Evolutionary conservation across 2,797 vertebrate species (phyloP).

Genomic region (Centropyge bicolor): DNA sequence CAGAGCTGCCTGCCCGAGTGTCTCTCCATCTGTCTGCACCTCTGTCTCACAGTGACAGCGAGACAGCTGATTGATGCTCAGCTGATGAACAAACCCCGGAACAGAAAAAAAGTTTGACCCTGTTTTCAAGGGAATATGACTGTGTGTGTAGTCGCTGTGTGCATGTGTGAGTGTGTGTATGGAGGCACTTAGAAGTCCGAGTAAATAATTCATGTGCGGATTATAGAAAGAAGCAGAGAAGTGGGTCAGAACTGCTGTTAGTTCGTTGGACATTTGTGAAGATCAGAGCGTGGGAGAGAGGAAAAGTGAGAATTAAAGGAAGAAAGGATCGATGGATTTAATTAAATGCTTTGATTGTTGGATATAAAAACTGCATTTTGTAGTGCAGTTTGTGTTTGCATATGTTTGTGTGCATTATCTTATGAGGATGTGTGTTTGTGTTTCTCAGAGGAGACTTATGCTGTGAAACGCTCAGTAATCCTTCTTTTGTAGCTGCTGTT

Average conservation of each 20-base stretch:
- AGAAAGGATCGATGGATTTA: background rate
- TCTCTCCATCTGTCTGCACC: slow-evolving; percentile 33
- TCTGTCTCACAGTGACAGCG: slow-evolving; percentile 25
- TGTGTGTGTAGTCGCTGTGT: slow-evolving; percentile 23
- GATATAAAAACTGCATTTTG: background rate
- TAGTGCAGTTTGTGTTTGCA: background rate
- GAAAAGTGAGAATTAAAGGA: background rate
- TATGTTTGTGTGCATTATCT: slow-evolving; percentile 11
- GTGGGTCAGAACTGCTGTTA: slow-evolving; percentile 67
- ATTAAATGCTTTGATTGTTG: background rate
- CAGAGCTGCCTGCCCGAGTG: slow-evolving; percentile 33
- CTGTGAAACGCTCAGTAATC: slow-evolving; percentile 39
- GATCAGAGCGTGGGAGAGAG: slow-evolving; percentile 34
- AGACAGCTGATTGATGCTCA: slow-evolving; percentile 42
- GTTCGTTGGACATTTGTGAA: slow-evolving; percentile 40
- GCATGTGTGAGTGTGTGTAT: slow-evolving; percentile 6
- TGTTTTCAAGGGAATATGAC: slow-evolving; percentile 25
- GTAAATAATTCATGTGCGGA: slow-evolving; percentile 71
- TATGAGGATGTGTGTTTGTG: slow-evolving; percentile 3
- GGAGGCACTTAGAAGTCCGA: slow-evolving; percentile 32
- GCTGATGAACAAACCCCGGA: slow-evolving; percentile 27
- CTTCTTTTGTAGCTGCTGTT: slow-evolving; percentile 45
- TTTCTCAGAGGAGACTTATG: slow-evolving; percentile 18
- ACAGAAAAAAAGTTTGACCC: slow-evolving; percentile 37
- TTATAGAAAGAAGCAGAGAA: slow-evolving; percentile 57